Evolutionary conservation across 2,113 vertebrate species (phyloP).

Genomic region (Tamias sibiricus): DNA sequence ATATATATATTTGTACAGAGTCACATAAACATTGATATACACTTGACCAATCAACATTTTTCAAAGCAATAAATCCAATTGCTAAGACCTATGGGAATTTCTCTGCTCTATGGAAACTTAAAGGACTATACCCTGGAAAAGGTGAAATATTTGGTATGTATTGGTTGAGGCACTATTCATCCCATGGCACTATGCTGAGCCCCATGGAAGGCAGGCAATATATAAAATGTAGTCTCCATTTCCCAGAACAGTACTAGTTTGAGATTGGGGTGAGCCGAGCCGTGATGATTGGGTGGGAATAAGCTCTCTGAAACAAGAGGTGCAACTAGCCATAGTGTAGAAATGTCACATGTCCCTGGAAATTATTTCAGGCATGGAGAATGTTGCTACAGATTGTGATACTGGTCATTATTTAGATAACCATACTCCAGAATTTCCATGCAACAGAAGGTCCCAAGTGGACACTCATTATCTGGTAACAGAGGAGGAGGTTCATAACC

Average conservation of each 20-base stretch:
- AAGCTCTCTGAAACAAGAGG: background rate
- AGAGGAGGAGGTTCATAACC: background rate
- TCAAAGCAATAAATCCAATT: background rate
- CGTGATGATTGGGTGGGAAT: background rate
- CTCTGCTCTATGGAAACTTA: background rate
- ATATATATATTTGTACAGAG: background rate
- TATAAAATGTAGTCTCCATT: background rate
- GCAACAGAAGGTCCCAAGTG: background rate
- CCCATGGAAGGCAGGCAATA: background rate
- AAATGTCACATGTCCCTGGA: background rate
- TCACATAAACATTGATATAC: background rate
- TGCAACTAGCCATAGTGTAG: background rate
- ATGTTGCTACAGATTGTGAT: background rate
- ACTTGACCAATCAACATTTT: background rate
- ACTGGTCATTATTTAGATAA: background rate
- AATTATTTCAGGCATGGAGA: background rate
- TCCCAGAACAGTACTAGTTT: background rate
- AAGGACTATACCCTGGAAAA: background rate
- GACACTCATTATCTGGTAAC: constrained; percentile 22
- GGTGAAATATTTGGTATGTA: background rate
- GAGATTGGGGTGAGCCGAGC: background rate
- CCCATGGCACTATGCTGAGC: background rate
- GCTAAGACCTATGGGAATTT: background rate
- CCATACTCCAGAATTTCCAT: background rate
- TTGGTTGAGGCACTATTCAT: background rate